Percentiles rank a stretch among this genome's conserved stretches.
Evolutionary conservation across 2,797 vertebrate species (phyloP).

Genomic region (Knipowitschia caucasica): DNA sequence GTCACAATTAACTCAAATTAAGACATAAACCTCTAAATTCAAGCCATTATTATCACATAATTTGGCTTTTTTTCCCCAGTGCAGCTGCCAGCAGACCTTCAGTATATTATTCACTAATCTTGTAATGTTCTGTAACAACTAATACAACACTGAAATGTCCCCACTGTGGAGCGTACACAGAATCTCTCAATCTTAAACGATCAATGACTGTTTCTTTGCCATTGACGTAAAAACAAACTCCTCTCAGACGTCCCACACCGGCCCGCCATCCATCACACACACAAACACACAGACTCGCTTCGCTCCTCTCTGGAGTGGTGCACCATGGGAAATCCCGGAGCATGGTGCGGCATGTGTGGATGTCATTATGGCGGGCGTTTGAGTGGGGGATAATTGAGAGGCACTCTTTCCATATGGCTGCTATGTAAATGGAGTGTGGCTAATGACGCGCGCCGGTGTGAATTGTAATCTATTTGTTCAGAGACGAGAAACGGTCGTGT

Average conservation of each 20-base stretch:
- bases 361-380: constrained; percentile 11
- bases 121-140: too few species aligned
- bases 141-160: too few species aligned
- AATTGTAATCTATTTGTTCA: constrained; percentile 24
- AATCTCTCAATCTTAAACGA: too few species aligned
- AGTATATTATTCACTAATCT: too few species aligned
- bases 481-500: background rate
- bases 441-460: constrained; percentile 18
- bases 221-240: background rate
- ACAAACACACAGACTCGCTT: background rate
- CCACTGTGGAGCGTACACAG: too few species aligned
- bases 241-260: background rate
- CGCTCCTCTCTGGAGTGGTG: constrained; percentile 5
- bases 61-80: too few species aligned
- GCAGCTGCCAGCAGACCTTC: too few species aligned
- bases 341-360: background rate
- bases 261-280: constrained; percentile 4
- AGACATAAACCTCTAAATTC: too few species aligned
- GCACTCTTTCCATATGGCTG: constrained; percentile 19
- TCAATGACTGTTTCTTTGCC: background rate
- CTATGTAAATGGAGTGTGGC: constrained; percentile 12
- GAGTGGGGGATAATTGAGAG: constrained; percentile 19
- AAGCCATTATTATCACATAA: too few species aligned
- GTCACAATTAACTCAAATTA: too few species aligned
- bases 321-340: background rate